These are phyloP conservation scores for Rambutsinella grinnellia DNA, from an alignment of 2,888 invertebrate species.

Conservation along the genomic window DNA sequence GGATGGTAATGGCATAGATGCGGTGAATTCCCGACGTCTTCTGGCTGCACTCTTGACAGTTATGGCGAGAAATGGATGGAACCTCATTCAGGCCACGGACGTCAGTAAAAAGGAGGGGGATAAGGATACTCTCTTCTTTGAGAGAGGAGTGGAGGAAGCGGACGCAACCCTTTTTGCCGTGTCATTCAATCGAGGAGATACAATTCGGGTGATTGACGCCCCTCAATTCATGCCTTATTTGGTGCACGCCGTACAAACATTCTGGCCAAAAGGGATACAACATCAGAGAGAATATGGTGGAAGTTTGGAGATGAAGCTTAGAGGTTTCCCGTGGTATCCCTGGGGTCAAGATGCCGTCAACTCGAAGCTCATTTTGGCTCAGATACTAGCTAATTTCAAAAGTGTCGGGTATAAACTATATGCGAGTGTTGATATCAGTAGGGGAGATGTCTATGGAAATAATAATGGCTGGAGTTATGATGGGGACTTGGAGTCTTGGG, in stretches of 20 bases:
- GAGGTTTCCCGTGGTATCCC: slow-evolving; percentile 40
- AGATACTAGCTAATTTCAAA: slow-evolving; percentile 42
- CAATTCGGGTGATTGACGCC: slow-evolving; percentile 45
- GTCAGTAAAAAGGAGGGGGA: slow-evolving; percentile 49
- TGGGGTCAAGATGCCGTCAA: slow-evolving; percentile 18
- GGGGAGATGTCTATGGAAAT: no score
- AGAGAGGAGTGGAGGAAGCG: slow-evolving; percentile 35
- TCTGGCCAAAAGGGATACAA: slow-evolving; percentile 49
- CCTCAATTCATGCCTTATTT: slow-evolving; percentile 40
- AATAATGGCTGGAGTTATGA: no score
- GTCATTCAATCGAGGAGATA: slow-evolving; percentile 46
- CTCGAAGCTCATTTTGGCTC: slow-evolving; percentile 22
- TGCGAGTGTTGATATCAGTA: slow-evolving; percentile 33
- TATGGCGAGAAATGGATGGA: slow-evolving; percentile 45
- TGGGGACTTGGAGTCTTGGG: slow-evolving; percentile 39
- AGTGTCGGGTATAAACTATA: slow-evolving; percentile 47
- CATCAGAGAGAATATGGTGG: slow-evolving; percentile 39
- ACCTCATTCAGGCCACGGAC: slow-evolving; percentile 45
- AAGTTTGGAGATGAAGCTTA: slow-evolving; percentile 39
- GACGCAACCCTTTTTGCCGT: slow-evolving; percentile 46
- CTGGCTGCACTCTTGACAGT: slow-evolving; percentile 9
- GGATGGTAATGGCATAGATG: slow-evolving; percentile 34
- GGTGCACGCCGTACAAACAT: slow-evolving; percentile 33
- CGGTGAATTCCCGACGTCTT: slow-evolving; percentile 25
- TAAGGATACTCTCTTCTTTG: slow-evolving; percentile 56